phyloP scores from a whole-genome alignment of 2,113 vertebrate genomes.

The Athene noctua region DNA sequence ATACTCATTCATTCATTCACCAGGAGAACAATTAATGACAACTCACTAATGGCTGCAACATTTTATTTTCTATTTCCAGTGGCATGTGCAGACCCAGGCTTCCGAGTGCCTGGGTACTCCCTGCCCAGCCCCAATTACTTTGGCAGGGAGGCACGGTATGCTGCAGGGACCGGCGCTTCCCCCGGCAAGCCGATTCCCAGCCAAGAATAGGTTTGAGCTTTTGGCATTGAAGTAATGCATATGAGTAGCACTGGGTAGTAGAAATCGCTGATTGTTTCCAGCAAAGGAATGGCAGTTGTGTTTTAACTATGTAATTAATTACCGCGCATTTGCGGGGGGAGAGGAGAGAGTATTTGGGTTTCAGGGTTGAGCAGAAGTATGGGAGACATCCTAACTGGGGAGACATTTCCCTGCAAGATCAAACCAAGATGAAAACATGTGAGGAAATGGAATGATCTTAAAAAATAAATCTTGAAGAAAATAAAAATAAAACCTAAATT shows the following conservation, averaged over 20 bases:
- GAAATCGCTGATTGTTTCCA: conserved; percentile 15
- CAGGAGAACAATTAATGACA: conserved; percentile 59
- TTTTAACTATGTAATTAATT: conserved; percentile 57
- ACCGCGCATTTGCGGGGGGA: not conserved
- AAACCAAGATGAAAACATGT: not conserved
- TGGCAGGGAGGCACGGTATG: not conserved
- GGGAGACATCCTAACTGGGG: not conserved
- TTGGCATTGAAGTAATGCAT: conserved; percentile 7
- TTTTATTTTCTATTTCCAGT: conserved; percentile 21
- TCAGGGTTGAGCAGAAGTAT: not conserved
- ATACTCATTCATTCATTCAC: conserved; percentile 5
- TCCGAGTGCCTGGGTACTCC: not conserved
- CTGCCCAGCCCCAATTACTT: conserved; percentile 35
- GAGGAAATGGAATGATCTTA: not conserved
- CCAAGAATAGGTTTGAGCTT: conserved; percentile 19
- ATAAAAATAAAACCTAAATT: not conserved
- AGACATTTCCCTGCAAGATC: not conserved
- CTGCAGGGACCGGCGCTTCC: not conserved
- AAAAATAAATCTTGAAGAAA: not conserved
- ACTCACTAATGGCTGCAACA: not conserved
- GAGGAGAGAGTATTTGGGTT: not conserved
- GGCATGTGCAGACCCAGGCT: not conserved
- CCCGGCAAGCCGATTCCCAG: not conserved
- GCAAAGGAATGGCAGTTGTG: conserved; percentile 11
- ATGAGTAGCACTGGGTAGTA: not conserved